phyloP scores from a whole-genome alignment of 2,113 vertebrate genomes.

The Arenaria interpres region DNA sequence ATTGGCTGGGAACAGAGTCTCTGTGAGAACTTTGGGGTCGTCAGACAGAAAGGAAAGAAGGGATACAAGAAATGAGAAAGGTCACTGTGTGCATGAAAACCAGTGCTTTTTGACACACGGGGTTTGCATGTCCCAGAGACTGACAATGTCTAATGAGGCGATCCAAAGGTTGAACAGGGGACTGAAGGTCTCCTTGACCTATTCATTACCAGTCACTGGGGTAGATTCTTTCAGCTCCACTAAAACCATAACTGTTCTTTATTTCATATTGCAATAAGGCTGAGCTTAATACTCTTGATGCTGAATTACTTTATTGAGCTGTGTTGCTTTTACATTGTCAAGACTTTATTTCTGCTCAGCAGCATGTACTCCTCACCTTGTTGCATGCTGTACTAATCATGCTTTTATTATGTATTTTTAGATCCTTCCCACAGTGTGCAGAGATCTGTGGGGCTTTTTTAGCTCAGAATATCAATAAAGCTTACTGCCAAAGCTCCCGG shows the following conservation, averaged over 20 bases:
- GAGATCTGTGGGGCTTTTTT: neutral
- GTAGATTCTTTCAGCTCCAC: neutral
- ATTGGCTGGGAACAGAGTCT: neutral
- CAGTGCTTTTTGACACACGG: neutral
- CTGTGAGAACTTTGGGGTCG: neutral
- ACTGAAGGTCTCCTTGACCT: neutral
- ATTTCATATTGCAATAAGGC: neutral
- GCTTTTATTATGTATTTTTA: conserved; percentile 40
- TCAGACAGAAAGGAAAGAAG: neutral
- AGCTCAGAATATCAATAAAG: conserved; percentile 19
- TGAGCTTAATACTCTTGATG: neutral
- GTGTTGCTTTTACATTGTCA: neutral
- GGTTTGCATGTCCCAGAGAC: neutral
- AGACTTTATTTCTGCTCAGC: conserved; percentile 12
- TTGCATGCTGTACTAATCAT: conserved; percentile 12
- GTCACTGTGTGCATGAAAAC: neutral
- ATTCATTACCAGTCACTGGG: neutral
- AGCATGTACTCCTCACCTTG: neutral
- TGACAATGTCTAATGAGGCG: neutral
- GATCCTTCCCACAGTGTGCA: neutral
- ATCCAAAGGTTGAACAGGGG: neutral
- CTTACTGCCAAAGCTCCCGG: neutral
- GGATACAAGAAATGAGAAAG: neutral
- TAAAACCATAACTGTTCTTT: neutral
- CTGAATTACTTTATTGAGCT: neutral